Evolutionary conservation across 2,797 vertebrate genomes (phyloP).

Genomic region (Otolemur crassicaudatus): DNA sequence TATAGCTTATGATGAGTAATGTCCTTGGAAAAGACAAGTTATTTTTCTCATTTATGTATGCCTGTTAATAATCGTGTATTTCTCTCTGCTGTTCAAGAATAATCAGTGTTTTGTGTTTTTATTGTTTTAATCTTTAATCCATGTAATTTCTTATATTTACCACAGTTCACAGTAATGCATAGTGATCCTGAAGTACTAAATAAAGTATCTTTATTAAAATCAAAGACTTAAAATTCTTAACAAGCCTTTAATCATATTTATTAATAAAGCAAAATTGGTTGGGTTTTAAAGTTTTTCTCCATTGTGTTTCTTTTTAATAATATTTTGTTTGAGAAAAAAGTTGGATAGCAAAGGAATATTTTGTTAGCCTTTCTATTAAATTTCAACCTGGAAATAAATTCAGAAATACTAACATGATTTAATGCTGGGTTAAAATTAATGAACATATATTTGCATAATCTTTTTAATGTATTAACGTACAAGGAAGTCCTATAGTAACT

Average conservation of each 20-base stretch:
- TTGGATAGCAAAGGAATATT: not conserved
- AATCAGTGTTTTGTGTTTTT: not conserved
- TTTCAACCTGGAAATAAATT: not conserved
- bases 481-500: not conserved
- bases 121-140: not conserved
- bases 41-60: not conserved
- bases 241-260: not conserved
- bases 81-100: not conserved
- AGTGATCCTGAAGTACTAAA: not conserved
- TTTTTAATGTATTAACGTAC: slow-evolving; percentile 37
- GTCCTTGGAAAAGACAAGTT: not conserved
- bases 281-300: slow-evolving; percentile 9
- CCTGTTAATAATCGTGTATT: not conserved
- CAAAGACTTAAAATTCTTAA: not conserved
- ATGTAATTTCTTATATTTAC: not conserved
- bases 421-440: not conserved
- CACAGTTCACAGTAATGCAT: not conserved
- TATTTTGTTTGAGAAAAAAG: slow-evolving; percentile 19
- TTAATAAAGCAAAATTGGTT: not conserved
- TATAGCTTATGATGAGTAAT: not conserved
- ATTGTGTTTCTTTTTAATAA: not conserved
- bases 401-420: not conserved
- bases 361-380: slow-evolving; percentile 38
- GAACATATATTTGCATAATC: not conserved
- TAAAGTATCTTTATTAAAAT: slow-evolving; percentile 39